Evolutionary conservation across 2,888 invertebrate genomes (phyloP), one percentile per base, ranked within the genome.

Genomic region (Monoplex corrugatus): DNA sequence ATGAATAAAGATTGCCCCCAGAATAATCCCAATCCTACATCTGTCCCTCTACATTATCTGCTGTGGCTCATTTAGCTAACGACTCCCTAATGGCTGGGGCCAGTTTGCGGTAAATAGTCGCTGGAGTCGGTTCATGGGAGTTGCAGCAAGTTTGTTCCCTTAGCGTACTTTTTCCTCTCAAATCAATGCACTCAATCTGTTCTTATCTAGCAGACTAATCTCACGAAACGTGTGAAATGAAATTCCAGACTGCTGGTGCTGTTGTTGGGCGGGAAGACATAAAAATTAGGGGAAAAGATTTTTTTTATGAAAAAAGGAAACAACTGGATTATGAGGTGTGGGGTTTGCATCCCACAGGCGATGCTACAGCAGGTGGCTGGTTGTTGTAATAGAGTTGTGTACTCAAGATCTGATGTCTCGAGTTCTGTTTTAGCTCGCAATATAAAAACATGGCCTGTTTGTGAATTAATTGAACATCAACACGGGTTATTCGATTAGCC

Each of bases 391-490:
- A n/a, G n/a, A n/a, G n/a, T n/a, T n/a, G n/a, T n/a, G n/a, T n/a
- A n/a, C n/a, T n/a, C n/a, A n/a, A n/a, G n/a, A n/a, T n/a, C n/a
- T n/a, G n/a, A n/a, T n/a, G n/a, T n/a, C n/a, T n/a, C n/a, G n/a
- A n/a, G n/a, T n/a, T n/a, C n/a, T n/a, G n/a, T n/a, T n/a, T n/a
- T n/a, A n/a, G n/a, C n/a, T n/a, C n/a, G n/a, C n/a, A n/a, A n/a
- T n/a, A n/a, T n/a, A n/a, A n/a, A n/a, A n/a, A n/a, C n/a, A n/a
- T n/a, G n/a, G n/a, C n/a, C n/a, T n/a, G n/a, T n/a, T 87, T 82
- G 82, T 87, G 87, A 87, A 82, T 87, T 87, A 87, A 87, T 87
- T 87, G 87, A 87, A 87, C 82, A 87, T 87, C 87, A 87, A 87
- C 87, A 87, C 80, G 87, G 57, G 82, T 82, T 78, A 87, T 87